These are phyloP conservation scores for Ranitomeya variabilis DNA, from an alignment of 2,113 vertebrate genomes.

Conservation along the genomic window DNA sequence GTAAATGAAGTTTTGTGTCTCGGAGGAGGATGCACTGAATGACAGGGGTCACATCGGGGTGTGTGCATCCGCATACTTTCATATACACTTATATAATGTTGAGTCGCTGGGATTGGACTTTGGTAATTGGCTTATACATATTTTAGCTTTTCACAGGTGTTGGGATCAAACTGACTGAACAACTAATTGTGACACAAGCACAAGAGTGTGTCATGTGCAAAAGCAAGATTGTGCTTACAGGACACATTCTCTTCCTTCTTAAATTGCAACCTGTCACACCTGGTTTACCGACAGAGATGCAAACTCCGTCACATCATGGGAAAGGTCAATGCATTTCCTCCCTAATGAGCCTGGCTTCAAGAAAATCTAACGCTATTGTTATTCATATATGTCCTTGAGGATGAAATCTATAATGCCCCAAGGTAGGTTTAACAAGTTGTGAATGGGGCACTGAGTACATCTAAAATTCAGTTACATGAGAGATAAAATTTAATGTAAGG, in stretches of 20 bases:
- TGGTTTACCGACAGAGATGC: constrained; percentile 18
- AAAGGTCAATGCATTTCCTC: constrained; percentile 20
- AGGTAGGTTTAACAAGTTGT: not conserved
- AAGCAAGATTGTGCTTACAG: constrained; percentile 26
- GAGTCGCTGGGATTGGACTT: not conserved
- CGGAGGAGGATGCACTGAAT: not conserved
- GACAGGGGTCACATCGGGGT: not conserved
- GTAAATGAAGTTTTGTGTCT: not conserved
- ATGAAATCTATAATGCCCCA: not conserved
- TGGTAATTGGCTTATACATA: not conserved
- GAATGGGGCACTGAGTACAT: not conserved
- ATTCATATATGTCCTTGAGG: not conserved
- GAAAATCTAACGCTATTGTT: not conserved
- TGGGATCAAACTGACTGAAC: constrained; percentile 30
- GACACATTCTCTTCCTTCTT: constrained; percentile 38
- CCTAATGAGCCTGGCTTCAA: not conserved
- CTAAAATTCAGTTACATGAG: not conserved
- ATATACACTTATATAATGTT: not conserved
- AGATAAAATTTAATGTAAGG: too few relatives aligned
- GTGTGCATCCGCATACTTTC: not conserved
- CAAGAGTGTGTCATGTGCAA: constrained; percentile 13
- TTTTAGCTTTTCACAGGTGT: constrained; percentile 15
- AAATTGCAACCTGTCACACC: constrained; percentile 31
- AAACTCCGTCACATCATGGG: not conserved
- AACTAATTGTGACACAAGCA: constrained; percentile 16